Evolutionary conservation across 1,140 invertebrate species (phyloP).

Genomic region (Sycobia sp.): DNA sequence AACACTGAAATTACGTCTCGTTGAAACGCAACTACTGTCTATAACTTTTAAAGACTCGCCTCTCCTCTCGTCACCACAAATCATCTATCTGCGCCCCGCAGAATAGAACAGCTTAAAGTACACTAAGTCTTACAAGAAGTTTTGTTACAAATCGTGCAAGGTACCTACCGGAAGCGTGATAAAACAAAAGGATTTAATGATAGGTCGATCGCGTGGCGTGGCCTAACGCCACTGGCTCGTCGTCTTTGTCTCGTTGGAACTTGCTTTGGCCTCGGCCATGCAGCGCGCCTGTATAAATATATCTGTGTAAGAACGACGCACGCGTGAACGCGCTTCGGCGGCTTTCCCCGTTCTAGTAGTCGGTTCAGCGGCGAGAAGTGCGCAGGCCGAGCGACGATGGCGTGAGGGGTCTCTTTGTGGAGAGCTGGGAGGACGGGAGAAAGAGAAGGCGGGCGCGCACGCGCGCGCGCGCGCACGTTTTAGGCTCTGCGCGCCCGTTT

Average conservation of each 20-base stretch:
- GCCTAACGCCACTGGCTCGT: conserved; percentile 14
- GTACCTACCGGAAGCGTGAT: conserved; percentile 12
- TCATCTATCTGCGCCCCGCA: too few species aligned
- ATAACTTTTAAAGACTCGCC: too few species aligned
- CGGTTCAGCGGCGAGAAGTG: not conserved
- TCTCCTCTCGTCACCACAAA: too few species aligned
- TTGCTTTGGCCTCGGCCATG: conserved; percentile 4
- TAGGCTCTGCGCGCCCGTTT: too few species aligned
- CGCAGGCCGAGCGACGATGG: not conserved
- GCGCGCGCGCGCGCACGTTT: conserved; percentile 4
- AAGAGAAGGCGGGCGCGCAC: not conserved
- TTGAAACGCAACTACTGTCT: too few species aligned
- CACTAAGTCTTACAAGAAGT: too few species aligned
- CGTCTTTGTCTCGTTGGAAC: conserved; percentile 2
- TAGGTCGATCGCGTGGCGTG: not conserved
- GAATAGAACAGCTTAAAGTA: too few species aligned
- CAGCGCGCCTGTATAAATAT: too few species aligned
- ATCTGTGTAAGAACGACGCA: conserved; percentile 12
- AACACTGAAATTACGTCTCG: too few species aligned
- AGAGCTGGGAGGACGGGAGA: not conserved
- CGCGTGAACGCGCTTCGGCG: not conserved
- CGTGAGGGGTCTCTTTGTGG: too few species aligned
- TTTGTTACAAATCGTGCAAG: conserved; percentile 13
- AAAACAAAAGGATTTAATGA: not conserved
- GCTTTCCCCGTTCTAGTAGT: conserved; percentile 11